These are phyloP conservation scores for Acanthosoma haemorrhoidale DNA, from an alignment of 2,888 invertebrate species.

Conservation along the genomic window DNA sequence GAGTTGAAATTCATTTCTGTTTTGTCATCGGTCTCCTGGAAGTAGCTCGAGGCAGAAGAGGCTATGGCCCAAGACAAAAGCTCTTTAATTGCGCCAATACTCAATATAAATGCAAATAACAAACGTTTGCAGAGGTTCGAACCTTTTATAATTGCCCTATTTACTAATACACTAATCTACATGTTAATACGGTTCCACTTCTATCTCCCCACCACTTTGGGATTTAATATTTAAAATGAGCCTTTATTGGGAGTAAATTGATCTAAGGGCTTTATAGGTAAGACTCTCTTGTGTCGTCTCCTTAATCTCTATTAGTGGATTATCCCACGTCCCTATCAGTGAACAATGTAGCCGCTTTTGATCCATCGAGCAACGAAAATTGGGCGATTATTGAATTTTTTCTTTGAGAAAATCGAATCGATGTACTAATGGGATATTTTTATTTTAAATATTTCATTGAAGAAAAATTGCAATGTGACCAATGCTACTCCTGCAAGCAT, in stretches of 20 bases:
- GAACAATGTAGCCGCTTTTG: background rate
- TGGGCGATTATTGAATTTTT: background rate
- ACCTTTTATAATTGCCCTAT: constrained; percentile 27
- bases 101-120: constrained; percentile 27
- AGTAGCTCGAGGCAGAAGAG: background rate
- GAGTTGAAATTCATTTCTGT: constrained; percentile 23
- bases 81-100: constrained; percentile 25
- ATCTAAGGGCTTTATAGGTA: background rate
- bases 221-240: constrained; percentile 10
- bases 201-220: background rate
- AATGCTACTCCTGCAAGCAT: no score
- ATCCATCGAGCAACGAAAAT: no score
- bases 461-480: no score
- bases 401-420: background rate
- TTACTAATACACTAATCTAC: constrained; percentile 27
- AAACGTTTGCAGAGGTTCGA: background rate
- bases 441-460: no score
- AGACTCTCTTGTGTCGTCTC: background rate
- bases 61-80: background rate
- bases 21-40: constrained; percentile 1
- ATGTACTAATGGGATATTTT: no score
- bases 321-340: background rate
- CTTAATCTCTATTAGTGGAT: background rate
- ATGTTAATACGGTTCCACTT: constrained; percentile 1
- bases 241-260: background rate